These are phyloP conservation scores for Hymenochirus boettgeri DNA, from an alignment of 2,113 vertebrate species.

Conservation along the genomic window DNA sequence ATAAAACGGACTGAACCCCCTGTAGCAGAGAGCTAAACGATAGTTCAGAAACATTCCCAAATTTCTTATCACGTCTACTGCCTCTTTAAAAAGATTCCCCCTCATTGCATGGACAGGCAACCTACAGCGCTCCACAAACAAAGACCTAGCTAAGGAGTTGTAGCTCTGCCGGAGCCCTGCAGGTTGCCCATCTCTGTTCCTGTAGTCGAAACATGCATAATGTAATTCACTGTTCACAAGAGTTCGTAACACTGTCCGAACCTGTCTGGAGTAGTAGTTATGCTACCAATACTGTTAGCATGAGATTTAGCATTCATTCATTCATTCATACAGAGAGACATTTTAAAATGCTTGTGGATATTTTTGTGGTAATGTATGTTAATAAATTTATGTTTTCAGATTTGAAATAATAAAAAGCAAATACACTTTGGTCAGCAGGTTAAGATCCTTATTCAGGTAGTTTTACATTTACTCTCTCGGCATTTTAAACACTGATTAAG, in stretches of 20 bases:
- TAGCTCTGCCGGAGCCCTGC: no score
- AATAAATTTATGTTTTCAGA: conserved; percentile 55
- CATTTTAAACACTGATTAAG: no score
- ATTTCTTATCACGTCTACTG: conserved; percentile 46
- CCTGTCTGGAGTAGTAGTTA: conserved; percentile 62
- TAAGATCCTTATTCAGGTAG: neutral
- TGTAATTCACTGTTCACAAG: conserved; percentile 53
- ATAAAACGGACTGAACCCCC: neutral
- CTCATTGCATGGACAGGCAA: no score
- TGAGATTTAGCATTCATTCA: conserved; percentile 58
- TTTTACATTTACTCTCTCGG: no score
- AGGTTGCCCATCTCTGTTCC: no score
- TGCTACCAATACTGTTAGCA: conserved; percentile 66
- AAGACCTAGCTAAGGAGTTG: no score
- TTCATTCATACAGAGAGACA: conserved; percentile 47
- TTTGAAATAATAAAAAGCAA: conserved; percentile 79
- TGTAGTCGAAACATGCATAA: conserved; percentile 52
- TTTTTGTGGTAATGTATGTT: conserved; percentile 58
- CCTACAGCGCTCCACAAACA: no score
- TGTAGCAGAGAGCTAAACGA: conserved; percentile 13
- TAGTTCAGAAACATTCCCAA: conserved; percentile 29
- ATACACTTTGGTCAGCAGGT: conserved; percentile 67
- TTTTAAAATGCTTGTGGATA: conserved; percentile 62
- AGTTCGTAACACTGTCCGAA: conserved; percentile 52
- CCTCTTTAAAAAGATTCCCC: conserved; percentile 38